phyloP scores from a whole-genome alignment of 2,113 vertebrate genomes.

The Colinus virginianus region DNA sequence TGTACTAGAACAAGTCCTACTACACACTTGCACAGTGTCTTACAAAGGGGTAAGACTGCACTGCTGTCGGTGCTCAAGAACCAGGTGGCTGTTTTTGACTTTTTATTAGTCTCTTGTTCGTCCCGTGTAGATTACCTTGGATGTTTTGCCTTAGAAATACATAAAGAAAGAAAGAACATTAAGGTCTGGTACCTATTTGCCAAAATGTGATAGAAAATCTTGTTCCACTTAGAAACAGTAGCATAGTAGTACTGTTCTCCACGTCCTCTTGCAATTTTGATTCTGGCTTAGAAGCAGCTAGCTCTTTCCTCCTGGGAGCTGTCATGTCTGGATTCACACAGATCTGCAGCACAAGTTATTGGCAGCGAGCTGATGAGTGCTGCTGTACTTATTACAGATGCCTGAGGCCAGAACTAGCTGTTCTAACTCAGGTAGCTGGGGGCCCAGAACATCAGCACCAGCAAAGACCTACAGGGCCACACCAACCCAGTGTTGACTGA shows the following conservation, averaged over 20 bases:
- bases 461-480: not conserved
- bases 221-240: not conserved
- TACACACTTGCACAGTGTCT: not conserved
- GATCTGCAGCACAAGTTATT: not conserved
- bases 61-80: not conserved
- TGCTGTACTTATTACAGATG: not conserved
- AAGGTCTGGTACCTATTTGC: not conserved
- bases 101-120: not conserved
- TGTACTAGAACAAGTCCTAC: not conserved
- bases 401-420: not conserved
- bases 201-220: conserved; percentile 3
- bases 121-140: not conserved
- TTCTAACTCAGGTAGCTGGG: not conserved
- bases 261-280: not conserved
- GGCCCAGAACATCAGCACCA: not conserved
- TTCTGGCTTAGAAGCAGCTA: not conserved
- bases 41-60: not conserved
- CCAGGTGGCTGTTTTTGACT: not conserved
- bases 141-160: not conserved
- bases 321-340: not conserved
- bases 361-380: not conserved
- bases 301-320: not conserved
- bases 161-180: not conserved
- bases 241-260: not conserved
- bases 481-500: not conserved